These are phyloP conservation scores for Nothoprocta perdicaria DNA, from an alignment of 2,113 vertebrate species.

Conservation along the genomic window DNA sequence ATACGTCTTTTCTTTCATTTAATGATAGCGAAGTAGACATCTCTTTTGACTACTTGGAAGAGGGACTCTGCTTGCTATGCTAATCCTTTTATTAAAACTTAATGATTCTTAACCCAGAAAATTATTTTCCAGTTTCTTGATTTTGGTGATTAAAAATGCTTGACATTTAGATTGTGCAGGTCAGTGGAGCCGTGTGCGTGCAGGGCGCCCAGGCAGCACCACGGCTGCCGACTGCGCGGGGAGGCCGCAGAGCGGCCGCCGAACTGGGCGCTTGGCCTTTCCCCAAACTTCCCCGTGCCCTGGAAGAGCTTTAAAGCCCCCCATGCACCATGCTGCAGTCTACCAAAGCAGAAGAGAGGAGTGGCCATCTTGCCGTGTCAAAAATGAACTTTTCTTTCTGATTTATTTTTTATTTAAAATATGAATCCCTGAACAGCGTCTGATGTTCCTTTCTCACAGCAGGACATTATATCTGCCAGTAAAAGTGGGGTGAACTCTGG, in stretches of 20 bases:
- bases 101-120: slow-evolving; percentile 28
- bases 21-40: background rate
- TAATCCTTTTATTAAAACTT: slow-evolving; percentile 1
- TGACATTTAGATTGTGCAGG: slow-evolving; percentile 49
- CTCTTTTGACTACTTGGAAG: background rate
- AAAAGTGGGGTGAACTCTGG: background rate
- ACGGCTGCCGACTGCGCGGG: background rate
- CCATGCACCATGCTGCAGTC: slow-evolving; percentile 7
- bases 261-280: slow-evolving; percentile 54
- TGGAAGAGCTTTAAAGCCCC: slow-evolving; percentile 23
- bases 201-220: background rate
- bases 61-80: background rate
- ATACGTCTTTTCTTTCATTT: background rate
- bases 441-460: background rate
- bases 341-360: background rate
- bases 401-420: background rate
- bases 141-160: slow-evolving; percentile 46
- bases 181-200: background rate
- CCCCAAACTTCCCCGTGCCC: slow-evolving; percentile 28
- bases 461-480: background rate
- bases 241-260: slow-evolving; percentile 34
- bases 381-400: background rate
- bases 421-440: background rate
- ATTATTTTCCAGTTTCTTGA: slow-evolving; percentile 23
- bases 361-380: slow-evolving; percentile 1